Base-by-base conservation (phyloP, 64 coral and sea anemone species). In the Dendrophyllia cribrosa region DNA sequence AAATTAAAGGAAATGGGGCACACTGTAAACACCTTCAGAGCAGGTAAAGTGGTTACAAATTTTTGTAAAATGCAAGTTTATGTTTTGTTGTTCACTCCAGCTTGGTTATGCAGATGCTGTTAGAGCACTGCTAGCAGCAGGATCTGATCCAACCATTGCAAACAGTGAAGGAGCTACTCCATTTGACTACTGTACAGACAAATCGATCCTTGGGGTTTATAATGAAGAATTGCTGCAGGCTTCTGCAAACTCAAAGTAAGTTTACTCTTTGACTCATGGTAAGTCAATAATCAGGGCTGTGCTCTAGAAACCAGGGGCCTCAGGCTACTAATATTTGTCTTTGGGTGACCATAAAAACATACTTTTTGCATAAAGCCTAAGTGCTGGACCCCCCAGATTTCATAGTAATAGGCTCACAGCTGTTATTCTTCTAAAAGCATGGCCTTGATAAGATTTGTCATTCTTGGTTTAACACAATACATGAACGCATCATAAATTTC, bases 221-320 rank as follows among this genome's bases (percentile, higher is more conserved):
- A 99, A 99, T 96, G 97, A 93, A 91, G 94, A 99, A 73, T 43
- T 99, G 24, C 83, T 99, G 13, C 94, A 99, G 64, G 94, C 97
- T 73, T 88, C 97, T 14, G 97, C 97, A 48, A 84, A 92, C 45
- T 88, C 88, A 61, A 95, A 98, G 97, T 98, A 98, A 85, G 97
- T 63, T 16, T 17, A 50, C 4, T 7, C 19, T 9, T 17, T 1
- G 8, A 4, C 6, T 15, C 12, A 72, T 45, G 70, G 15, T 2
- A 4, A 72, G 4, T 5, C 34, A 72, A 7, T 14, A 44, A 43
- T 43, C 9, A 44, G 9, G 4, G 8, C 11, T 13, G 24, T 44
- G 70, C 9, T 72, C 10, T 34, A 34, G 34, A 34, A 34, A 34
- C 34, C 34, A 34, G 34, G 2, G 34, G 34, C 0, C 34, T 34